Evolutionary conservation across 2,797 vertebrate genomes (phyloP).

Genomic region (Zalophus californianus): DNA sequence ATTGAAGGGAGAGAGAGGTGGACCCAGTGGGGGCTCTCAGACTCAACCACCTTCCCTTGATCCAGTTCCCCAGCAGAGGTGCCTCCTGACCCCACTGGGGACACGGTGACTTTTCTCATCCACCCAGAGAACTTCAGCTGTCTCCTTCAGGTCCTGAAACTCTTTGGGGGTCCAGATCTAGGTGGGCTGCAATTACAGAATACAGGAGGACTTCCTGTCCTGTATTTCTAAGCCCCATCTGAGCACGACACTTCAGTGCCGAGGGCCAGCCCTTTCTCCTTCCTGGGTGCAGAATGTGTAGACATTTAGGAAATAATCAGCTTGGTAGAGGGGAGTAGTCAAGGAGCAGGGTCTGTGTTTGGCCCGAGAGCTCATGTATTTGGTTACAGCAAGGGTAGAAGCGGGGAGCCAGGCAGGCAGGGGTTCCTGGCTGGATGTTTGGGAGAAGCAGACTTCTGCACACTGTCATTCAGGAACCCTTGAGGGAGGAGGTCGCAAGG

Average conservation of each 20-base stretch:
- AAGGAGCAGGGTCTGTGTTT: not conserved
- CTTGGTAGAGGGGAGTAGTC: not conserved
- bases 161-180: not conserved
- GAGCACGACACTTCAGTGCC: not conserved
- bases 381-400: not conserved
- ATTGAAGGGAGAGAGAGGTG: not conserved
- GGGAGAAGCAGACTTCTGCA: not conserved
- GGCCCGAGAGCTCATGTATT: not conserved
- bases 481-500: not conserved
- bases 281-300: not conserved
- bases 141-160: not conserved
- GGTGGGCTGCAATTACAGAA: not conserved
- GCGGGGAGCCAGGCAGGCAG: not conserved
- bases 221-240: not conserved
- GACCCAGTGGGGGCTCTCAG: rapidly evolving
- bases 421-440: not conserved
- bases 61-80: not conserved
- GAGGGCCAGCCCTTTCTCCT: not conserved
- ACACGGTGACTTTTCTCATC: not conserved
- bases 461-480: not conserved
- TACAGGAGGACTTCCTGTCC: not conserved
- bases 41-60: not conserved
- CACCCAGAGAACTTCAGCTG: not conserved
- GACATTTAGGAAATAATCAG: not conserved
- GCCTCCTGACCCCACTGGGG: not conserved